Evolutionary conservation across 2,113 vertebrate species (phyloP), one percentile per base, ranked within the genome.

Genomic region (Thamnaconus septentrionalis): DNA sequence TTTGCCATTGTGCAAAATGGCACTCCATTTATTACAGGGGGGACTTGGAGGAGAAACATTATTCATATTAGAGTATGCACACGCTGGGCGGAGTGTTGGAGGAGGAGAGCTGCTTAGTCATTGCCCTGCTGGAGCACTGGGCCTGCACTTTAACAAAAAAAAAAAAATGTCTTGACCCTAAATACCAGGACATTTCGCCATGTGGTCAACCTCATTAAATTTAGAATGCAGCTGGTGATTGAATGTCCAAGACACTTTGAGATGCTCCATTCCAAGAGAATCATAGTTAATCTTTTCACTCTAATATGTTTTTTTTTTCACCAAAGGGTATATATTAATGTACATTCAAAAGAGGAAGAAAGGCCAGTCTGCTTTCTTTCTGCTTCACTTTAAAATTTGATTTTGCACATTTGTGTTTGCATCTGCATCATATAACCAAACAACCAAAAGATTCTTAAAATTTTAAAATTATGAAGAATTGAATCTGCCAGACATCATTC

Each of bases 1-100:
- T 94, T 93, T 90, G 92, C 93, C 94, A 94, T 94, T 95, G 94
- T 96, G 93, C 70, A 89, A 93, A 94, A 94, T 94, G 94, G 93
- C 93, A 94, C 91, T 94, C 92, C 93, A 96, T 96, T 94, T 93
- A 94, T 96, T 94, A 94, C 89, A 80, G 88, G 84, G 85, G 87
- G 89, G 88, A 88, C 87, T 87, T 88, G 88, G 84, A 90, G 88
- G 86, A 90, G 87, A 91, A 90, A 91, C 89, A 92, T 92, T 91
- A 92, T 88, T 91, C 90, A 91, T 91, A 92, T 91, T 91, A 92
- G 88, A 87, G 82, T 90, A 91, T 90, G 87, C 86, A 89, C 78
- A 85, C 18, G 64, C 64, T 77, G 73, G 73, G 69, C 69, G 71
- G 70, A 67, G 52, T 31, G 69, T 41, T 51, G 71, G 64, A 51